Conservation (phyloP, 2,888 invertebrate genomes). For the Phengaris arion region DNA sequence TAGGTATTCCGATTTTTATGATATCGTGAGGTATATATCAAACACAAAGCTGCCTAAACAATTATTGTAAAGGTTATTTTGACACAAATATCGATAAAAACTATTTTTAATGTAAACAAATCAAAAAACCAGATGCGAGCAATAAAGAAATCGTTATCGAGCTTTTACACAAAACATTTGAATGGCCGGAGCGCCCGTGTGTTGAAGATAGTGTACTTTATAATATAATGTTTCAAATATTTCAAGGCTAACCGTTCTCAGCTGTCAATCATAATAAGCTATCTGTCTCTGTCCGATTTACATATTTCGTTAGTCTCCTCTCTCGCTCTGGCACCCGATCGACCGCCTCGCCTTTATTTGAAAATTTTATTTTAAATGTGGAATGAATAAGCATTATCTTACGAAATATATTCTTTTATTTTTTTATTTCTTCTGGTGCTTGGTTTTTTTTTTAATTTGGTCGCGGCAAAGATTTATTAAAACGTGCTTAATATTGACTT, state of each 20-base stretch:
- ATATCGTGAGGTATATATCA: not conserved
- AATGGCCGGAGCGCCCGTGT: constrained; percentile 64
- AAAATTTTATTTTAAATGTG: constrained; percentile 80
- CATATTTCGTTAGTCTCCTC: constrained; percentile 50
- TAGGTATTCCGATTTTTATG: not conserved
- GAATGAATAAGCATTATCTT: constrained; percentile 80
- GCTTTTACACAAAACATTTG: constrained; percentile 38
- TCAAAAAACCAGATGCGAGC: constrained; percentile 38
- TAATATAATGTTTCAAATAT: constrained; percentile 80
- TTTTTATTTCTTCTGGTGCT: constrained; percentile 73
- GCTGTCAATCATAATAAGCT: constrained; percentile 80
- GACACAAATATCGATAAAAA: constrained; percentile 22
- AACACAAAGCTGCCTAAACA: too few species aligned
- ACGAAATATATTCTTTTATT: constrained; percentile 68
- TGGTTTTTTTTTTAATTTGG: constrained; percentile 66
- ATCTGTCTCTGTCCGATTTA: constrained; percentile 66
- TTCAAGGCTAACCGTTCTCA: constrained; percentile 80
- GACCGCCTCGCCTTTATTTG: constrained; percentile 74
- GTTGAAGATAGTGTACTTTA: constrained; percentile 77
- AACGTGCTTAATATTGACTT: constrained; percentile 26
- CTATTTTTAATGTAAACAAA: constrained; percentile 34
- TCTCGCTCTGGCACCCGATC: constrained; percentile 66
- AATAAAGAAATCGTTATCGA: constrained; percentile 40
- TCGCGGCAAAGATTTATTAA: constrained; percentile 57
- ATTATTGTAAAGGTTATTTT: not conserved